Evolutionary conservation across 2,888 invertebrate species (phyloP).

Genomic region (Tyria jacobaeae): DNA sequence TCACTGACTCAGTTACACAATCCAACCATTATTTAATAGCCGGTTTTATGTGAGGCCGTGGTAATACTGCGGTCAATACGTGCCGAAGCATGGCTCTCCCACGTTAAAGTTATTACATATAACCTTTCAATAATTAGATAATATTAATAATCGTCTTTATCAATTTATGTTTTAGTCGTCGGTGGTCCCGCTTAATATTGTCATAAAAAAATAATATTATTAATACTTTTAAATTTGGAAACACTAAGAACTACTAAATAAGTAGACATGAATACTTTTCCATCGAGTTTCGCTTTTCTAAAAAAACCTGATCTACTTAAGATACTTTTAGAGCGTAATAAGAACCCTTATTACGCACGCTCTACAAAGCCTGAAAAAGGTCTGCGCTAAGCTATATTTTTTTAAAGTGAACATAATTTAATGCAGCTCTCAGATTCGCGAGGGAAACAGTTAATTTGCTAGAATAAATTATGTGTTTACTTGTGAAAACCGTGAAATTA

Average conservation of each 20-base stretch:
- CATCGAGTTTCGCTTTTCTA: not conserved
- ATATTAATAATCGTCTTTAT: too few relatives aligned
- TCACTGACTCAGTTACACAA: too few relatives aligned
- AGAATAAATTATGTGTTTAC: not conserved
- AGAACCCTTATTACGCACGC: constrained; percentile 7
- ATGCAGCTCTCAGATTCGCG: not conserved
- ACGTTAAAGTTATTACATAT: too few relatives aligned
- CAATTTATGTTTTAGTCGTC: too few relatives aligned
- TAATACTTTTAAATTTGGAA: too few relatives aligned
- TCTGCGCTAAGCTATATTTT: not conserved
- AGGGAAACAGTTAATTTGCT: not conserved
- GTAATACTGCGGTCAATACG: too few relatives aligned
- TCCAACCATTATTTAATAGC: too few relatives aligned
- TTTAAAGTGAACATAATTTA: not conserved
- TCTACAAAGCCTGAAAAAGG: constrained; percentile 5
- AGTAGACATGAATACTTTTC: constrained; percentile 4
- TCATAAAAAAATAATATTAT: too few relatives aligned
- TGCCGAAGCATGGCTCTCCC: too few relatives aligned
- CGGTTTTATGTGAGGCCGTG: too few relatives aligned
- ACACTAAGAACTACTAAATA: not conserved
- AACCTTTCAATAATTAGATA: too few relatives aligned
- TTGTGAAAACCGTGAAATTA: not conserved
- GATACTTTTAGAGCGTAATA: constrained; percentile 7
- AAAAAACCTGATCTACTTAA: constrained; percentile 1
- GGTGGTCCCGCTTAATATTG: too few relatives aligned